Percentiles rank a stretch among this genome's conserved stretches.
Evolutionary conservation across 2,797 vertebrate genomes (phyloP).

Genomic region (Octomys mimax): DNA sequence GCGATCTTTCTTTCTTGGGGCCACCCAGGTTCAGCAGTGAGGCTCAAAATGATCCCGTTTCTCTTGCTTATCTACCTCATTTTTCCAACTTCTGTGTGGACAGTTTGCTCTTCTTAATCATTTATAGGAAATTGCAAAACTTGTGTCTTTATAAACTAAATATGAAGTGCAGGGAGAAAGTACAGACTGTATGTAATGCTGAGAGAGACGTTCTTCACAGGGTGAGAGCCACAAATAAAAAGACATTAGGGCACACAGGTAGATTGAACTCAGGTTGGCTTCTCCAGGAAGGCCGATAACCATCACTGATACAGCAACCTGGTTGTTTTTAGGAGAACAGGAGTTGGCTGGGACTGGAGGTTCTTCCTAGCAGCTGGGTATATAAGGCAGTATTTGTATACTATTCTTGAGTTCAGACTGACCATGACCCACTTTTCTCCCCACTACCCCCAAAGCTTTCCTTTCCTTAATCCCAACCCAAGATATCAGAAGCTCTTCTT

Average conservation of each 20-base stretch:
- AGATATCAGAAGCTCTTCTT: slow-evolving; percentile 62
- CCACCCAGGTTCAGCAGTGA: slow-evolving; percentile 43
- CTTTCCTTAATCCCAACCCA: slow-evolving; percentile 52
- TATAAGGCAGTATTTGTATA: background rate
- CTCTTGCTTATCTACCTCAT: slow-evolving; percentile 12
- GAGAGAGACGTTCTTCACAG: slow-evolving; percentile 53
- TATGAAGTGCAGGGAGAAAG: slow-evolving; percentile 23
- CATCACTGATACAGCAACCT: background rate
- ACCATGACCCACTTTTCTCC: background rate
- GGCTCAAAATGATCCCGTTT: slow-evolving; percentile 25
- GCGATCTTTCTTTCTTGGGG: slow-evolving; percentile 41
- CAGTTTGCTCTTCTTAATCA: slow-evolving; percentile 53
- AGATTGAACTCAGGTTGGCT: slow-evolving; percentile 4
- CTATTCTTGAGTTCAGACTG: background rate
- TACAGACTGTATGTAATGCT: background rate
- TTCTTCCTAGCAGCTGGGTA: background rate
- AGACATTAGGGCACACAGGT: slow-evolving; percentile 1
- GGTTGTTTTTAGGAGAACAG: background rate
- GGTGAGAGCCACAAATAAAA: slow-evolving; percentile 18
- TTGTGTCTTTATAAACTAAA: slow-evolving; percentile 49
- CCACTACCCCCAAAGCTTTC: slow-evolving; percentile 9
- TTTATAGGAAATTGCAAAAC: slow-evolving; percentile 52
- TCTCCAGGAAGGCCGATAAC: background rate
- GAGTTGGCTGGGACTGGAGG: background rate
- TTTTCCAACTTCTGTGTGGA: slow-evolving; percentile 56